Evolutionary conservation across 2,888 invertebrate species (phyloP).

Genomic region (Nowickia ferox): DNA sequence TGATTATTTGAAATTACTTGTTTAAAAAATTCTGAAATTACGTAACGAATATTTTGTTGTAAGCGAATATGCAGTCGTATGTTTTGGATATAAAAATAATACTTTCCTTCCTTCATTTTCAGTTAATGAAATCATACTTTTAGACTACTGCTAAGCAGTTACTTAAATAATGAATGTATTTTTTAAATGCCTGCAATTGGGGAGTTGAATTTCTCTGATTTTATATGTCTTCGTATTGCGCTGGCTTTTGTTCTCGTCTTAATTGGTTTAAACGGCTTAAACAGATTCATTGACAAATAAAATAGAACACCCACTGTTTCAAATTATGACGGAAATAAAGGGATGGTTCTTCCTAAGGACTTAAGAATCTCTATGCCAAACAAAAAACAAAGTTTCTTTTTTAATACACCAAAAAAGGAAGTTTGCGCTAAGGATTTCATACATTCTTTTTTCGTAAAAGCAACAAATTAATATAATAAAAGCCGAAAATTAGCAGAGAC

Average conservation of each 20-base stretch:
- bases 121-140: constrained; percentile 37
- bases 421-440: constrained; percentile 42
- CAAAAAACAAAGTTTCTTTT: background rate
- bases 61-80: too few species aligned
- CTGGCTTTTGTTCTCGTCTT: constrained; percentile 63
- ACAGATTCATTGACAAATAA: constrained; percentile 71
- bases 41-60: too few species aligned
- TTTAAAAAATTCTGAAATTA: too few species aligned
- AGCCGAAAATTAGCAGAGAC: constrained; percentile 59
- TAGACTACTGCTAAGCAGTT: constrained; percentile 12
- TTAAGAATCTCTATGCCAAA: constrained; percentile 41
- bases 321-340: constrained; percentile 18
- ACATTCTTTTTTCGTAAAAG: constrained; percentile 6
- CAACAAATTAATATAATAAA: constrained; percentile 57
- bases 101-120: background rate
- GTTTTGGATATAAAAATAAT: too few species aligned
- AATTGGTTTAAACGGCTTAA: constrained; percentile 72
- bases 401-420: background rate
- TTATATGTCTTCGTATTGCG: constrained; percentile 19
- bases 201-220: constrained; percentile 49
- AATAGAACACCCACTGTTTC: constrained; percentile 59
- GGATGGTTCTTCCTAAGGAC: constrained; percentile 26
- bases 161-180: constrained; percentile 22
- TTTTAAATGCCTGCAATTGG: constrained; percentile 63
- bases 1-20: too few species aligned